These are phyloP conservation scores for Rhyacophila evoluta DNA, from an alignment of 2,888 invertebrate genomes.

Conservation along the genomic window DNA sequence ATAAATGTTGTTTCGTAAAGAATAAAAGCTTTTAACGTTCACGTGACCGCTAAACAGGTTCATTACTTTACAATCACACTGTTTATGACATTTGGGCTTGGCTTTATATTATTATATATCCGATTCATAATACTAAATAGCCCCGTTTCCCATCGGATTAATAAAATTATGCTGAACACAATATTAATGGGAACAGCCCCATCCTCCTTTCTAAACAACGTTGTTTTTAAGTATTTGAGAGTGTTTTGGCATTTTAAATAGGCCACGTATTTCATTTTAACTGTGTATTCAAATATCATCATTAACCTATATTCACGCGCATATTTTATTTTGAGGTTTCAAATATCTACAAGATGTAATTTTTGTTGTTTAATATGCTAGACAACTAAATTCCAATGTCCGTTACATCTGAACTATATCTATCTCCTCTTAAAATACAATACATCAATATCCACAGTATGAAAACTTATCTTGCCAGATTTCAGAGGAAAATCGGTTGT, in stretches of 20 bases:
- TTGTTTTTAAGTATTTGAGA: not conserved
- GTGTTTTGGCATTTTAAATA: not conserved
- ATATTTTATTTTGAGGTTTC: too few species aligned
- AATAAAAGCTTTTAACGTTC: slow-evolving; percentile 30
- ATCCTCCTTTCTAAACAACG: not conserved
- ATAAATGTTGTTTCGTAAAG: slow-evolving; percentile 28
- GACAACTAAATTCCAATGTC: too few species aligned
- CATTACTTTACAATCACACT: slow-evolving; percentile 42
- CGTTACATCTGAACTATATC: too few species aligned
- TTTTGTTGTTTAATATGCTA: too few species aligned
- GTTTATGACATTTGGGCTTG: slow-evolving; percentile 35
- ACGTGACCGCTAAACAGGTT: slow-evolving; percentile 40
- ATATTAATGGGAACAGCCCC: not conserved
- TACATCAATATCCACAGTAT: too few species aligned
- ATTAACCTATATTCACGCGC: too few species aligned
- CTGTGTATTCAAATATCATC: too few species aligned
- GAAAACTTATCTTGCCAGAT: too few species aligned
- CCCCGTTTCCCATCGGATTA: not conserved
- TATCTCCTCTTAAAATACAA: too few species aligned
- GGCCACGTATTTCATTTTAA: too few species aligned
- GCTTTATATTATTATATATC: slow-evolving; percentile 12
- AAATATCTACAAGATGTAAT: too few species aligned
- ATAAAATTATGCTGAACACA: slow-evolving; percentile 14
- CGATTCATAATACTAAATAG: slow-evolving; percentile 25
- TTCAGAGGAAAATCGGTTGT: too few species aligned